These are phyloP conservation scores for Dendrolimus pini DNA, from an alignment of 2,888 invertebrate species.

Conservation along the genomic window DNA sequence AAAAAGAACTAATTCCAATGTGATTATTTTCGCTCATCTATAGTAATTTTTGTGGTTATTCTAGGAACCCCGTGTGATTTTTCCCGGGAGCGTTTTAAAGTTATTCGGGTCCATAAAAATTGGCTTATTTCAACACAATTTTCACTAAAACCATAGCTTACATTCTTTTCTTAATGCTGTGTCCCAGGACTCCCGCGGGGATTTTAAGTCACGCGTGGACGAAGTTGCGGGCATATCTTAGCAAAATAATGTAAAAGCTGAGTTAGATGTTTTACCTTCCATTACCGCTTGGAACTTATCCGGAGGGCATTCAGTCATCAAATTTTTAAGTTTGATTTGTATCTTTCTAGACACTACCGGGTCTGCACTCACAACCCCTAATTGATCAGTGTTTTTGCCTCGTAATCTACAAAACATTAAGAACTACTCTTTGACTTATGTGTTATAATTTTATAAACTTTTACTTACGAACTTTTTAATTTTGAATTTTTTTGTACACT, in stretches of 20 bases:
- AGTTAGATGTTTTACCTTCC: conserved; percentile 30
- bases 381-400: conserved; percentile 46
- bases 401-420: conserved; percentile 29
- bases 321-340: conserved; percentile 46
- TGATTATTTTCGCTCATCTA: too few species aligned
- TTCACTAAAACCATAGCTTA: too few species aligned
- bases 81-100: too few species aligned
- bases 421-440: background rate
- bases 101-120: too few species aligned
- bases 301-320: conserved; percentile 35
- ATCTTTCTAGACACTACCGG: conserved; percentile 57
- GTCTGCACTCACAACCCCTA: conserved; percentile 37
- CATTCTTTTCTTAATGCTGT: too few species aligned
- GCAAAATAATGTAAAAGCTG: background rate
- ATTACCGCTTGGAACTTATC: conserved; percentile 32
- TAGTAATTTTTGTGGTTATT: too few species aligned
- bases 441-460: background rate
- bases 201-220: too few species aligned
- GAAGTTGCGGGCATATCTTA: background rate
- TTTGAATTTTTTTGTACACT: background rate
- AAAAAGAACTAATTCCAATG: too few species aligned
- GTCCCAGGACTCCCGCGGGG: too few species aligned
- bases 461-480: background rate
- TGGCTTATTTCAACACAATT: too few species aligned
- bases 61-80: too few species aligned